phyloP scores from a whole-genome alignment of 2,888 invertebrate genomes.

The Eupithecia abbreviata region DNA sequence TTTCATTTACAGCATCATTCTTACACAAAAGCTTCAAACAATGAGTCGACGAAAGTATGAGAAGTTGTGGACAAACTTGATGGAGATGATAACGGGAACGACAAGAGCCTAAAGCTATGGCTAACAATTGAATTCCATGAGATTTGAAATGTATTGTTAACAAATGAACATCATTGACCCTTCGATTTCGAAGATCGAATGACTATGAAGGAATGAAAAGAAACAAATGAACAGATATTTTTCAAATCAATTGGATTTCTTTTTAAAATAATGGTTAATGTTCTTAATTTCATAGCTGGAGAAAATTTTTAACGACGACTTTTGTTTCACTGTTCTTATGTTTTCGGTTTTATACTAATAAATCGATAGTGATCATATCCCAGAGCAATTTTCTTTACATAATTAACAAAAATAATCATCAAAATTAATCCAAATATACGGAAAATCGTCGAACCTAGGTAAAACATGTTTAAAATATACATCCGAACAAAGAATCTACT shows the following conservation, averaged over 20 bases:
- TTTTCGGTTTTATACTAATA: too few species aligned
- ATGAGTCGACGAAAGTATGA: constrained; percentile 45
- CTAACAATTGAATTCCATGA: background rate
- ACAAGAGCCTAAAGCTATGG: background rate
- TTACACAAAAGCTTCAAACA: constrained; percentile 33
- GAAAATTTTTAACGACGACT: too few species aligned
- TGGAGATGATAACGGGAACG: constrained; percentile 37
- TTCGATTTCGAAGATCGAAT: background rate
- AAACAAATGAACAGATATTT: background rate
- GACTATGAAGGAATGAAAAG: background rate
- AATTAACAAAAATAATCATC: background rate
- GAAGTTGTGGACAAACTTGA: constrained; percentile 38
- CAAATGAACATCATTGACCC: constrained; percentile 2
- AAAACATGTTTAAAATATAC: background rate
- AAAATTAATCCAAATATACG: background rate
- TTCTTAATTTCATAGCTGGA: background rate
- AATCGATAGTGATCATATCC: too few species aligned
- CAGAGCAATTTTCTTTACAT: background rate
- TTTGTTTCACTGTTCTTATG: too few species aligned
- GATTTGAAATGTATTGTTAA: constrained; percentile 1
- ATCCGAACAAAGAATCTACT: too few species aligned
- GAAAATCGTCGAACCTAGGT: background rate
- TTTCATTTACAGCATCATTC: constrained; percentile 44
- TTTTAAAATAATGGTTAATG: background rate
- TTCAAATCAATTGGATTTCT: background rate